Conservation (phyloP, 2,888 invertebrate species). For the Venusia cambrica region DNA sequence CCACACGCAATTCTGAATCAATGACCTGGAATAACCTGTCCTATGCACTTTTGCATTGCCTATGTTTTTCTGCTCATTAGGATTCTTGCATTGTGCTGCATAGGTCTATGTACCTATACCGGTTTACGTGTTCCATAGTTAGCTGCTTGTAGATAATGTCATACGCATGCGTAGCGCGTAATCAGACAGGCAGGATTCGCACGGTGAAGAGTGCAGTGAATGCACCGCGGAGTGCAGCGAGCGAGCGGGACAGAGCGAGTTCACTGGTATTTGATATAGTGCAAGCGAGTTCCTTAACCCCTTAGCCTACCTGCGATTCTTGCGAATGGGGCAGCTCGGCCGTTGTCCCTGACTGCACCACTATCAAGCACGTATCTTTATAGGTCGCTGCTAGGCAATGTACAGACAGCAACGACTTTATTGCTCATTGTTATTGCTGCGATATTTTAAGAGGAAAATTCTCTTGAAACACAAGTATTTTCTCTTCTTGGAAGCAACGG, state of each 20-base stretch:
- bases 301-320: conserved; percentile 80
- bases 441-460: conserved; percentile 9
- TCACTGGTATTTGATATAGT: conserved; percentile 82
- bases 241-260: conserved; percentile 67
- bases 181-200: conserved; percentile 77
- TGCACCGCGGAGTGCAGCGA: conserved; percentile 63
- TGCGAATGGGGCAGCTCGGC: conserved; percentile 78
- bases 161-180: conserved; percentile 76
- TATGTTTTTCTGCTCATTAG: conserved; percentile 35
- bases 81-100: conserved; percentile 32
- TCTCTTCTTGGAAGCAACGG: conserved; percentile 11
- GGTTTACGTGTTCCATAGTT: conserved; percentile 53
- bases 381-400: conserved; percentile 67
- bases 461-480: conserved; percentile 2
- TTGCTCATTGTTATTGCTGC: neutral
- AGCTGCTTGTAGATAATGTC: conserved; percentile 62
- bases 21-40: conserved; percentile 32
- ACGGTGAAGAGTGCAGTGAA: conserved; percentile 64
- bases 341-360: conserved; percentile 77
- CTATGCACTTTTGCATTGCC: conserved; percentile 30
- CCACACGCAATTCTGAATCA: conserved; percentile 16
- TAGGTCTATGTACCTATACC: conserved; percentile 43
- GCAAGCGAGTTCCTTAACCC: conserved; percentile 80
- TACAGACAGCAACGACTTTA: conserved; percentile 49
- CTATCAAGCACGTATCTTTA: conserved; percentile 74